These are phyloP conservation scores for Hemiscyllium ocellatum DNA, from an alignment of 2,113 vertebrate species.

Conservation along the genomic window DNA sequence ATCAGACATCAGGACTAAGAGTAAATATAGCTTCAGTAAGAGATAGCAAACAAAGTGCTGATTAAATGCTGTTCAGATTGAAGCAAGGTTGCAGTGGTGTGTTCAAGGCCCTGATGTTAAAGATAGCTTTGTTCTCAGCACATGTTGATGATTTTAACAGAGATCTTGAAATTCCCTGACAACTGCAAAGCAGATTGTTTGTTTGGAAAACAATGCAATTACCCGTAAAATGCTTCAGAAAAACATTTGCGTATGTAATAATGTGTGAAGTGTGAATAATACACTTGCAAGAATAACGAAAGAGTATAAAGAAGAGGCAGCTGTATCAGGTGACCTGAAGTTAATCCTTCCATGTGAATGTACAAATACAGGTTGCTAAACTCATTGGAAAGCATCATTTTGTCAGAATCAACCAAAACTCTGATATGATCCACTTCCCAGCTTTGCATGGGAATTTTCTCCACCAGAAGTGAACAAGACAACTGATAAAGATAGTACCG, in stretches of 20 bases:
- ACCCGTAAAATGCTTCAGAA: not conserved
- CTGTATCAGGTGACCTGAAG: not conserved
- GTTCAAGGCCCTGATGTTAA: not conserved
- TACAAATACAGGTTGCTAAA: not conserved
- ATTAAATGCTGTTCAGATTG: not conserved
- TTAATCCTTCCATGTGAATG: not conserved
- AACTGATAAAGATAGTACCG: not conserved
- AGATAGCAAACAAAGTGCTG: not conserved
- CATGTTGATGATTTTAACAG: not conserved
- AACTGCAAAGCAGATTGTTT: not conserved
- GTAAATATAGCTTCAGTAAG: not conserved
- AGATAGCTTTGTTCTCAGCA: not conserved
- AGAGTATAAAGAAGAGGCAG: not conserved
- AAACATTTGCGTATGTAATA: not conserved
- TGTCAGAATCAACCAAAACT: not conserved
- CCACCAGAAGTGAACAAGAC: not conserved
- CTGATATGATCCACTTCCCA: not conserved
- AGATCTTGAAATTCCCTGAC: not conserved
- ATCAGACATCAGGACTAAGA: not conserved
- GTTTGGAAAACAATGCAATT: not conserved
- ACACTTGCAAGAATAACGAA: not conserved
- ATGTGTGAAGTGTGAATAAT: not conserved
- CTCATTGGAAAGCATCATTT: not conserved
- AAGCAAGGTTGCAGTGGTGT: not conserved
- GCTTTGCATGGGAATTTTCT: not conserved